phyloP scores from a whole-genome alignment of 23 tunicate species.

The Styela clava region DNA sequence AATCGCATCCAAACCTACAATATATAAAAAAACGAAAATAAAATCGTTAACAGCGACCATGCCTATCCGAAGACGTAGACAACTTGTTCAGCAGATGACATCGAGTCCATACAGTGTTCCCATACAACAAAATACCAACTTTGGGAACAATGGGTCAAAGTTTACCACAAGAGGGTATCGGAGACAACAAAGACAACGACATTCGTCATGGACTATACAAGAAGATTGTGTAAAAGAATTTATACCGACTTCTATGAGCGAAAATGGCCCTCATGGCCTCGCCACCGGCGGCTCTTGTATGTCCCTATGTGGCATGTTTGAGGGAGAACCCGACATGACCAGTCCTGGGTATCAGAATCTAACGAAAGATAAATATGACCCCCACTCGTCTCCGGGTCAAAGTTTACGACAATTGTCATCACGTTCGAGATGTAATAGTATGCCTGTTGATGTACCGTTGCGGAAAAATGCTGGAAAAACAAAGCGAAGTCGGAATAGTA shows the following conservation, averaged over 20 bases:
- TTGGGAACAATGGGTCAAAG: background rate
- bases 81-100: background rate
- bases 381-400: background rate
- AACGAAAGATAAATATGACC: background rate
- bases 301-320: slow-evolving; percentile 27
- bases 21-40: too few species aligned
- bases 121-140: background rate
- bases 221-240: slow-evolving; percentile 29
- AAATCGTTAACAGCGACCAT: too few species aligned
- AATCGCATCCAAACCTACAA: too few species aligned
- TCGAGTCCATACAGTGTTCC: slow-evolving; percentile 18
- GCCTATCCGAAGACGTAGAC: slow-evolving; percentile 14
- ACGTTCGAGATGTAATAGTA: slow-evolving; percentile 24
- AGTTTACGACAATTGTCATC: background rate
- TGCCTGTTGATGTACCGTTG: slow-evolving; percentile 72
- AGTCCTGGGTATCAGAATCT: background rate
- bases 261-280: slow-evolving; percentile 9
- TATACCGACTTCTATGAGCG: slow-evolving; percentile 25
- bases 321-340: background rate
- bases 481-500: slow-evolving; percentile 26
- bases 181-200: slow-evolving; percentile 15
- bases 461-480: slow-evolving; percentile 28
- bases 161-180: slow-evolving; percentile 9
- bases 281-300: slow-evolving; percentile 16
- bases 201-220: slow-evolving; percentile 30